Evolutionary conservation across 64 coral and sea anemone genomes (phyloP).

Genomic region (Trachythela sp.): DNA sequence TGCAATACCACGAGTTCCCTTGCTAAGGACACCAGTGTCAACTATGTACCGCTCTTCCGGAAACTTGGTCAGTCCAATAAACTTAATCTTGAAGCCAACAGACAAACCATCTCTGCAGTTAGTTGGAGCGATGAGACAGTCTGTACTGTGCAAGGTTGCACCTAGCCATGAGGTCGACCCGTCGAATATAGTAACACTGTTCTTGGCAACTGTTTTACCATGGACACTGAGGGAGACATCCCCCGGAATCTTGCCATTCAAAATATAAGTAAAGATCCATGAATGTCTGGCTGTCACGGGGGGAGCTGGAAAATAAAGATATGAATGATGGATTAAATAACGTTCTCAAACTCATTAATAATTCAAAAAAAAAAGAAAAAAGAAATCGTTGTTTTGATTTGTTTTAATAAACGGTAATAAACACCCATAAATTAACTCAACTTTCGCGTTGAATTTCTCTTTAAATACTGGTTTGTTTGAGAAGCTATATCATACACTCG

Average conservation of each 20-base stretch:
- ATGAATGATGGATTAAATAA: too few species aligned
- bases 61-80: not conserved
- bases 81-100: not conserved
- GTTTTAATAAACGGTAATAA: too few species aligned
- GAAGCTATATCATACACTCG: too few species aligned
- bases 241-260: not conserved
- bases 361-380: too few species aligned
- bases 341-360: too few species aligned
- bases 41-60: not conserved
- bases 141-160: not conserved
- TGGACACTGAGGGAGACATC: not conserved
- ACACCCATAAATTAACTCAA: too few species aligned
- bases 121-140: not conserved
- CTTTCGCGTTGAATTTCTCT: too few species aligned
- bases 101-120: not conserved
- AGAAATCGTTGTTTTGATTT: too few species aligned
- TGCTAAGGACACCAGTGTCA: not conserved
- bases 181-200: not conserved
- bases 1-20: not conserved
- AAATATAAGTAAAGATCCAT: not conserved
- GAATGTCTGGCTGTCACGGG: not conserved
- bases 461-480: too few species aligned
- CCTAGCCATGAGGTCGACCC: not conserved
- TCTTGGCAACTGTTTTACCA: not conserved
- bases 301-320: not conserved